These are phyloP conservation scores for Eupithecia tripunctaria DNA, from an alignment of 2,888 invertebrate genomes.

Conservation along the genomic window DNA sequence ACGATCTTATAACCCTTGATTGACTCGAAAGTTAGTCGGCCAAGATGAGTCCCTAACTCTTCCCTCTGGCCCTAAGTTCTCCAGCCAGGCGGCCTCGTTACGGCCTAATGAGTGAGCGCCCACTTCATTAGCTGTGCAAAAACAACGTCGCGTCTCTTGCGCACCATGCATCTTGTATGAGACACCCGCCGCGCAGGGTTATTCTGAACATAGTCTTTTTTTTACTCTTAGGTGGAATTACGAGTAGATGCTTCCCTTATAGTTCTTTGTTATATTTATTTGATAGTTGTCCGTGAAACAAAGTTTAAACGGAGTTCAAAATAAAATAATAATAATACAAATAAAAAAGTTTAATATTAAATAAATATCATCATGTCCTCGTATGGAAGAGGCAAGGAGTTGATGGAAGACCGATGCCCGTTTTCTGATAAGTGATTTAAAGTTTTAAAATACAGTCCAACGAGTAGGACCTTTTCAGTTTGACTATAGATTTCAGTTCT, in stretches of 20 bases:
- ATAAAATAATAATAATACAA: too few species aligned
- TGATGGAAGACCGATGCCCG: too few species aligned
- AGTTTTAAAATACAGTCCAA: too few species aligned
- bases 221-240: neutral
- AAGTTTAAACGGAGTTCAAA: too few species aligned
- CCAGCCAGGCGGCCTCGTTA: conserved; percentile 61
- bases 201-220: conserved; percentile 51
- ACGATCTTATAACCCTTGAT: neutral
- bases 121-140: conserved; percentile 75
- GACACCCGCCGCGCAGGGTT: conserved; percentile 59
- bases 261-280: neutral
- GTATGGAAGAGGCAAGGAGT: too few species aligned
- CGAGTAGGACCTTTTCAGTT: too few species aligned
- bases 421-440: too few species aligned
- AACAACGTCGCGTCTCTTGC: conserved; percentile 58
- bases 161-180: conserved; percentile 81
- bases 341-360: too few species aligned
- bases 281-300: too few species aligned
- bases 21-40: neutral
- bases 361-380: too few species aligned
- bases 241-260: neutral
- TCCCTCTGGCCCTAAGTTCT: neutral
- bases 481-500: too few species aligned
- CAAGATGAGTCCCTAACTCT: neutral
- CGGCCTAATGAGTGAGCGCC: conserved; percentile 68